Evolutionary conservation across 2,113 vertebrate genomes (phyloP).

Genomic region (Cervus canadensis): DNA sequence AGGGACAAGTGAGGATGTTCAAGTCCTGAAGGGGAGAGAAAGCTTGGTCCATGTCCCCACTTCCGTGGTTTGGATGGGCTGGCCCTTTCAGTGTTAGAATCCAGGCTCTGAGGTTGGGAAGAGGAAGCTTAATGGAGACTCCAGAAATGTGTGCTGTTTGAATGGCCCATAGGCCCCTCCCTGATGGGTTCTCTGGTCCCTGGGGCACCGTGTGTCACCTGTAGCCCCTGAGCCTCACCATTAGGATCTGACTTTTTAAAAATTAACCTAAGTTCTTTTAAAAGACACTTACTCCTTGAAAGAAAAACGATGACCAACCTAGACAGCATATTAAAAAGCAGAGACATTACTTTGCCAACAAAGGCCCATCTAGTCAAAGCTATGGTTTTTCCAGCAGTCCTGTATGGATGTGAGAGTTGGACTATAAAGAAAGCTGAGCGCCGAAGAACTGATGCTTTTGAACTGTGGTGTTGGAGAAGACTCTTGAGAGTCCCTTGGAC

Average conservation of each 20-base stretch:
- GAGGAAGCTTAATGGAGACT: neutral
- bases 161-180: neutral
- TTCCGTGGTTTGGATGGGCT: rapidly evolving
- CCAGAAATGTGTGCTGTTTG: neutral
- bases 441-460: neutral
- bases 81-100: neutral
- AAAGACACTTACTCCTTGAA: neutral
- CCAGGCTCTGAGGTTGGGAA: neutral
- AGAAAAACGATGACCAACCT: neutral
- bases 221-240: too few species aligned
- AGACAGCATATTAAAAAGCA: neutral
- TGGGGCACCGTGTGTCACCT: neutral
- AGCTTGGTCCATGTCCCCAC: neutral
- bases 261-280: neutral
- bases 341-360: neutral
- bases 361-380: neutral
- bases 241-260: neutral
- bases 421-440: neutral
- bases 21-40: neutral
- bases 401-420: neutral
- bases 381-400: neutral
- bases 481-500: neutral
- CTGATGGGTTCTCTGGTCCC: neutral
- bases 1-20: too few species aligned
- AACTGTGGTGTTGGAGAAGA: neutral